These are phyloP conservation scores for Lordiphosa collinella DNA, from an alignment of 1,140 invertebrate genomes.

Conservation along the genomic window DNA sequence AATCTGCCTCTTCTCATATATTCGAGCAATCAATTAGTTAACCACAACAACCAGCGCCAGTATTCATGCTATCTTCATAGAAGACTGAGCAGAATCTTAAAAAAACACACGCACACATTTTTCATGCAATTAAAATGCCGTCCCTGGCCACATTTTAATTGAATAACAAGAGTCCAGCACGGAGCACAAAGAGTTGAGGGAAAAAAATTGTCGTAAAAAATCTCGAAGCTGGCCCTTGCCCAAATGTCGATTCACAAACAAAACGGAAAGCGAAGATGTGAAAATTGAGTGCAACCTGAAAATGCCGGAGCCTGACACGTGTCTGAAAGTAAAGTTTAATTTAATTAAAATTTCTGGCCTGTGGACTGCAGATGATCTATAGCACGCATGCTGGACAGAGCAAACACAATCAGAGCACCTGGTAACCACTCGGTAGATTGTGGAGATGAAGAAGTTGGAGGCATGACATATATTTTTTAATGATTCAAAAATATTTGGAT, in stretches of 20 bases:
- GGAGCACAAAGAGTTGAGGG: background rate
- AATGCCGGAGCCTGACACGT: conserved; percentile 49
- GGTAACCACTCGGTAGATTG: conserved; percentile 1
- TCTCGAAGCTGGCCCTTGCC: conserved; percentile 17
- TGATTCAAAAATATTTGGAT: no score
- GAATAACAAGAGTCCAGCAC: conserved; percentile 48
- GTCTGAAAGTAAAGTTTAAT: conserved; percentile 74
- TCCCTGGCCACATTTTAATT: conserved; percentile 51
- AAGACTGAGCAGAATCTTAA: conserved; percentile 10
- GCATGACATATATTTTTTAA: no score
- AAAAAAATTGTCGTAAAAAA: conserved; percentile 57
- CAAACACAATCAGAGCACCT: conserved; percentile 58
- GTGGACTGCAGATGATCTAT: conserved; percentile 57
- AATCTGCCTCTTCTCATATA: no score
- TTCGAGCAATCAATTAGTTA: conserved; percentile 8
- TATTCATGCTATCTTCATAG: conserved; percentile 1
- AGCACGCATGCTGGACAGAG: conserved; percentile 56
- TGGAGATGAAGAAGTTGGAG: conserved; percentile 6
- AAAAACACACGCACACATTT: conserved; percentile 17
- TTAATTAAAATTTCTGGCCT: conserved; percentile 73
- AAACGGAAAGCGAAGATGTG: conserved; percentile 9
- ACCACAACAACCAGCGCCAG: conserved; percentile 18
- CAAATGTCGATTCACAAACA: conserved; percentile 25
- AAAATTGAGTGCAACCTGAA: background rate
- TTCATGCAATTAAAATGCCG: conserved; percentile 63